Conservation (phyloP, 2,888 invertebrate genomes). For the Vannuccia rotundouncinata region DNA sequence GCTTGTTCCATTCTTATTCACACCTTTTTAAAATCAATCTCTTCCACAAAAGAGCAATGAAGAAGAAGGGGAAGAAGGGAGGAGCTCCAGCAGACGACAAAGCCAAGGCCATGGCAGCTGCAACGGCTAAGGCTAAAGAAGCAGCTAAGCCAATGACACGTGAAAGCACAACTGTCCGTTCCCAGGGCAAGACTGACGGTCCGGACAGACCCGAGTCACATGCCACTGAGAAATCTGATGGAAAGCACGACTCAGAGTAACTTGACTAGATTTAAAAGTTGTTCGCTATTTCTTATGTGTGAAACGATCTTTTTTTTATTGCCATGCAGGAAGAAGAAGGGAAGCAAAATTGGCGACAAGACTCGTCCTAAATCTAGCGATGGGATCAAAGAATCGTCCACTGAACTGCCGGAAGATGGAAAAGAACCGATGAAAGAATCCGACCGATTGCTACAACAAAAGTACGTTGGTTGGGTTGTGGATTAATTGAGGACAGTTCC, state of each 20-base stretch:
- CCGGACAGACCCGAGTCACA: constrained; percentile 54
- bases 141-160: constrained; percentile 30
- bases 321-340: constrained; percentile 43
- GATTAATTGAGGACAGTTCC: constrained; percentile 8
- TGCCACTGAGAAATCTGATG: constrained; percentile 43
- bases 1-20: too few species aligned
- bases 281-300: background rate
- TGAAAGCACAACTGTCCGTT: constrained; percentile 25
- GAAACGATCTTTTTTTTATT: background rate
- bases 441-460: constrained; percentile 46
- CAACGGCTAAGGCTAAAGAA: background rate
- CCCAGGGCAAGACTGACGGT: constrained; percentile 32
- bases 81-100: constrained; percentile 29
- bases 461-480: background rate
- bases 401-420: constrained; percentile 42
- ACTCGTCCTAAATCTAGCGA: constrained; percentile 41
- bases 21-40: background rate
- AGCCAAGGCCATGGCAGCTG: background rate
- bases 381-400: constrained; percentile 43
- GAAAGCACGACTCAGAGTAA: constrained; percentile 30
- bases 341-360: constrained; percentile 41
- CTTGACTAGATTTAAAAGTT: background rate
- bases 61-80: constrained; percentile 40
- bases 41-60: constrained; percentile 40
- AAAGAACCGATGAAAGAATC: constrained; percentile 48